Percentiles rank a stretch among this genome's conserved stretches.
phyloP scores from a whole-genome alignment of 37 sponge, comb jelly and placozoan species.

The Beroe forskalii region DNA sequence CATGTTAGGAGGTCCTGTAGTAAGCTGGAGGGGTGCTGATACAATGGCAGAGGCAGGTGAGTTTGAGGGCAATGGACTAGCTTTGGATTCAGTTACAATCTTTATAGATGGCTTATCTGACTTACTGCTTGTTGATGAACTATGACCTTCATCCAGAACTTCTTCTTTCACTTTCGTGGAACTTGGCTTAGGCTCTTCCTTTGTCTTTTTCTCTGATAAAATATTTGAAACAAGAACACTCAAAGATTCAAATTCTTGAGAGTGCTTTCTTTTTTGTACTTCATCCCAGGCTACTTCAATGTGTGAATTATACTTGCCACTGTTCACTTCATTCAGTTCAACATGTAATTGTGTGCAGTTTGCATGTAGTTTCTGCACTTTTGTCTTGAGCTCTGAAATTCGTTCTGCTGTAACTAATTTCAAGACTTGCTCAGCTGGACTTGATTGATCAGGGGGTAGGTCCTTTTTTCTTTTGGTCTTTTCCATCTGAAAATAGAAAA shows the following conservation, averaged over 20 bases:
- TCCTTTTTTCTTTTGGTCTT: constrained; percentile 18
- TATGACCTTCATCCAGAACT: constrained; percentile 44
- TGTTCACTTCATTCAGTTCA: constrained; percentile 70
- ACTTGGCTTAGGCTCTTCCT: constrained; percentile 17
- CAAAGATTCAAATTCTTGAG: not conserved
- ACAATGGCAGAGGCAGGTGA: not conserved
- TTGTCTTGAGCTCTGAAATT: constrained; percentile 73
- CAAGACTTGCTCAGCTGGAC: constrained; percentile 79
- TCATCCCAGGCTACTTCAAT: constrained; percentile 75
- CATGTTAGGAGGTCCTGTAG: not conserved
- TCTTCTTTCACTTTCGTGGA: constrained; percentile 24
- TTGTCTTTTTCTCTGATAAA: not conserved
- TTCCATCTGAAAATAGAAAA: constrained; percentile 3
- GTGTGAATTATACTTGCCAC: constrained; percentile 70
- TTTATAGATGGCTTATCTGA: not conserved
- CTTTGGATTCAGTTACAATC: not conserved
- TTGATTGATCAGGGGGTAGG: not conserved
- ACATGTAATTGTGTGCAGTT: constrained; percentile 41
- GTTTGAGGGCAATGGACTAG: no score
- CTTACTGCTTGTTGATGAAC: constrained; percentile 21
- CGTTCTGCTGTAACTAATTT: constrained; percentile 78
- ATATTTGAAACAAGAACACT: not conserved
- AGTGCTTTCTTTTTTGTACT: constrained; percentile 62
- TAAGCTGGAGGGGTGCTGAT: not conserved
- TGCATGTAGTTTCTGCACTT: constrained; percentile 20